These are phyloP conservation scores for Drosophila santomea DNA, from an alignment of 1,140 invertebrate species.

Conservation along the genomic window DNA sequence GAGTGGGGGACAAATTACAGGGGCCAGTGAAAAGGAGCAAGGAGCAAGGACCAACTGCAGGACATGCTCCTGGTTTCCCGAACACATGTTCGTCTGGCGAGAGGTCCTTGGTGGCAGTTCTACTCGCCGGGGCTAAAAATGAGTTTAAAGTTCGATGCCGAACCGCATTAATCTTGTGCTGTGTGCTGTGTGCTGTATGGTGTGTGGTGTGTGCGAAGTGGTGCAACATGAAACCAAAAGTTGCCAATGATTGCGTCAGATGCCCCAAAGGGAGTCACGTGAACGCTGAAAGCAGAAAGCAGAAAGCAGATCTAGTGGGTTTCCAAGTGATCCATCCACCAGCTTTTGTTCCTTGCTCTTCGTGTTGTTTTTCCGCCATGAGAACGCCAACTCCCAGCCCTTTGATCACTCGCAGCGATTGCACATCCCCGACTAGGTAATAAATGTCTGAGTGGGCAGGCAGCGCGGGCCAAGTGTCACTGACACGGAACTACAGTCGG, in stretches of 20 bases:
- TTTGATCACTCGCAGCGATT: constrained; percentile 28
- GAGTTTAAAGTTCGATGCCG: constrained; percentile 70
- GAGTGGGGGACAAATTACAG: constrained; percentile 64
- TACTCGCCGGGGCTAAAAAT: constrained; percentile 52
- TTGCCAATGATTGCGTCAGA: constrained; percentile 51
- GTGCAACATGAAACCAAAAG: constrained; percentile 48
- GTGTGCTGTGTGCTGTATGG: background rate
- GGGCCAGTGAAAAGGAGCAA: constrained; percentile 23
- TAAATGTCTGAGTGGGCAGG: constrained; percentile 65
- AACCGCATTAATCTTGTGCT: constrained; percentile 59
- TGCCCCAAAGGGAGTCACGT: constrained; percentile 22
- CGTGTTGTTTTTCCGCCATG: background rate
- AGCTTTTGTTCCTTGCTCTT: background rate
- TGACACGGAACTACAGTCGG: constrained; percentile 52
- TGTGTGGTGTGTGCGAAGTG: constrained; percentile 3
- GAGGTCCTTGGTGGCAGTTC: constrained; percentile 34
- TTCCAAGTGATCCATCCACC: constrained; percentile 22
- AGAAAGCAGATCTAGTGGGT: constrained; percentile 9
- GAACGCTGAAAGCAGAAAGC: background rate
- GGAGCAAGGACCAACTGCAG: constrained; percentile 30
- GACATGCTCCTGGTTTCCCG: constrained; percentile 55
- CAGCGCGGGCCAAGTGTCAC: constrained; percentile 59
- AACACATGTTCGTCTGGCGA: constrained; percentile 40
- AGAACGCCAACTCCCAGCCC: background rate
- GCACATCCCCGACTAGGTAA: constrained; percentile 70